Conservation (phyloP, 2,888 invertebrate genomes). For the Galeopsomyia nigrocyanea region DNA sequence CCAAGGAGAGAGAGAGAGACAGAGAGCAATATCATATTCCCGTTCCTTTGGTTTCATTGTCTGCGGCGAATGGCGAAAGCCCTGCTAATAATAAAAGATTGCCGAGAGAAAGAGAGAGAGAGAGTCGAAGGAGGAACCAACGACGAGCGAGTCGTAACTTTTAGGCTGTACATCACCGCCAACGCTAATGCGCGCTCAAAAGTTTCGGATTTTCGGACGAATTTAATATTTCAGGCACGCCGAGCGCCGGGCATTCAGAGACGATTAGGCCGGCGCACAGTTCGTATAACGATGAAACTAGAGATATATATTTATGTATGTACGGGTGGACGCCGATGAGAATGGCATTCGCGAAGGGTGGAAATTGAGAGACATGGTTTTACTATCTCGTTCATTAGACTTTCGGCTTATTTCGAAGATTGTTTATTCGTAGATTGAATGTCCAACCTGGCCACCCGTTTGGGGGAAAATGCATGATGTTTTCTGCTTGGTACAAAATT, state of each 20-base stretch:
- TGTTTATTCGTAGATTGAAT: no score
- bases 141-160: constrained; percentile 56
- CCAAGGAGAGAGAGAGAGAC: constrained; percentile 30
- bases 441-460: no score
- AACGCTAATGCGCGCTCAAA: constrained; percentile 64
- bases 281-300: constrained; percentile 20
- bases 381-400: no score
- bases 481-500: no score
- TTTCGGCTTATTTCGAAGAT: no score
- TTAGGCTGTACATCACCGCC: constrained; percentile 66
- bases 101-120: no score
- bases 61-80: constrained; percentile 62
- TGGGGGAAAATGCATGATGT: no score
- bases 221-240: constrained; percentile 67
- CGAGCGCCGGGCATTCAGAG: constrained; percentile 48
- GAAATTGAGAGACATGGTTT: no score
- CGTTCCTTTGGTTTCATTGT: constrained; percentile 70
- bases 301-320: constrained; percentile 24
- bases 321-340: not conserved
- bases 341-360: no score
- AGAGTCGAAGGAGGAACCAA: constrained; percentile 43
- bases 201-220: constrained; percentile 65
- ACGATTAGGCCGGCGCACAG: constrained; percentile 39
- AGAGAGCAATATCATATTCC: constrained; percentile 67
- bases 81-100: constrained; percentile 70